These are phyloP conservation scores for Sclerodermus sp. DNA, from an alignment of 2,888 invertebrate species.

Conservation along the genomic window DNA sequence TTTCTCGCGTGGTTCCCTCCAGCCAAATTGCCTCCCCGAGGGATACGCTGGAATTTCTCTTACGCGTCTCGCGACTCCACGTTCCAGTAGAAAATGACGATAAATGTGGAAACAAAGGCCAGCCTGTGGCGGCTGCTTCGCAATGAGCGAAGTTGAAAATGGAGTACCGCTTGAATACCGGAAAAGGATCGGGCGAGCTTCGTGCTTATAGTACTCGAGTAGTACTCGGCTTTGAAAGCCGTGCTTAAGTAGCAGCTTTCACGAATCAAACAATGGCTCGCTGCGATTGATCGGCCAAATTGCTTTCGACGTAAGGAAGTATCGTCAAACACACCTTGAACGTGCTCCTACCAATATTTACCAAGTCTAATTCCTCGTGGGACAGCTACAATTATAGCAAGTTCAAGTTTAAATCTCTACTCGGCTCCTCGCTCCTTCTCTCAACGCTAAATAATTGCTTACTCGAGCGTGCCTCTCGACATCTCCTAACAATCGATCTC, in stretches of 20 bases:
- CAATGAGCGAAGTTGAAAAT: too few relatives aligned
- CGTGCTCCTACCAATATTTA: slow-evolving; percentile 27
- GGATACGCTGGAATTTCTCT: too few relatives aligned
- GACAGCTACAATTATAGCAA: background rate
- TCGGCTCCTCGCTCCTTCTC: background rate
- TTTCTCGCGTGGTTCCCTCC: too few relatives aligned
- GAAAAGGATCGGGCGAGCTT: slow-evolving; percentile 13
- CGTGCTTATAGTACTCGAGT: slow-evolving; percentile 13
- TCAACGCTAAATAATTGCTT: too few relatives aligned
- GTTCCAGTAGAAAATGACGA: too few relatives aligned
- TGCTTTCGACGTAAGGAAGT: slow-evolving; percentile 27
- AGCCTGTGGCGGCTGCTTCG: too few relatives aligned
- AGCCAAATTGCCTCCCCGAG: too few relatives aligned
- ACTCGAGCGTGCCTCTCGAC: too few relatives aligned
- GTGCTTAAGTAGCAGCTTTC: slow-evolving; percentile 29
- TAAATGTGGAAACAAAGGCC: too few relatives aligned
- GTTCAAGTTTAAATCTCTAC: background rate
- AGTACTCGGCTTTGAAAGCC: slow-evolving; percentile 20
- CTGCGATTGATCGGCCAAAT: slow-evolving; percentile 29
- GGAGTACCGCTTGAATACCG: slow-evolving; percentile 10
- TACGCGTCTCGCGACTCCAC: too few relatives aligned
- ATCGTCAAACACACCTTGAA: slow-evolving; percentile 25
- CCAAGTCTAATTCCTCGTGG: slow-evolving; percentile 7
- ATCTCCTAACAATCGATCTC: background rate
- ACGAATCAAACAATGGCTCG: slow-evolving; percentile 27